phyloP scores from a whole-genome alignment of 2,888 invertebrate genomes.

The Watsonalla binaria region DNA sequence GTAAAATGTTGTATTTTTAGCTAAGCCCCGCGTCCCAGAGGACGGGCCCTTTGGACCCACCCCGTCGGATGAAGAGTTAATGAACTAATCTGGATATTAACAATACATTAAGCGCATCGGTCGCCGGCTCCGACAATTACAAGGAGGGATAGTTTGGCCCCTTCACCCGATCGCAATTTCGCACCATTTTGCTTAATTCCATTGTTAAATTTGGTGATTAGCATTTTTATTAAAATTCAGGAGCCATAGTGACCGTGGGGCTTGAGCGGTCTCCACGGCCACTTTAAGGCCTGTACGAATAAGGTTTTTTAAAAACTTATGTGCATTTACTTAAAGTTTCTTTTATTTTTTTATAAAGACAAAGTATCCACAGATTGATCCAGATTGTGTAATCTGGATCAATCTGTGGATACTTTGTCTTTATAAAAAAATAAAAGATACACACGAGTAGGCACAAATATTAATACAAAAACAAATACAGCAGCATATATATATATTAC shows the following conservation, averaged over 20 bases:
- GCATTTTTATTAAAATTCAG: slow-evolving; percentile 14
- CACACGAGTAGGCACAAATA: no score
- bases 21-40: slow-evolving; percentile 30
- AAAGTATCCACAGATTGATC: no score
- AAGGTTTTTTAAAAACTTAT: no score
- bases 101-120: slow-evolving; percentile 76
- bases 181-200: slow-evolving; percentile 13
- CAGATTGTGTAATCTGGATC: no score
- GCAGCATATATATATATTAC: no score
- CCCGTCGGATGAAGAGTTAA: slow-evolving; percentile 70
- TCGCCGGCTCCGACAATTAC: slow-evolving; percentile 43
- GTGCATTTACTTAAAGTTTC: no score
- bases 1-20: slow-evolving; percentile 56
- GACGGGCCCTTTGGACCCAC: slow-evolving; percentile 29
- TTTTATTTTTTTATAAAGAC: no score
- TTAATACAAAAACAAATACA: no score
- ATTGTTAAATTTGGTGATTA: slow-evolving; percentile 5
- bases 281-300: no score
- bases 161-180: slow-evolving; percentile 24
- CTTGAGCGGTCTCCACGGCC: no score
- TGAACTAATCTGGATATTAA: slow-evolving; percentile 78
- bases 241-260: not conserved
- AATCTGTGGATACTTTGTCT: no score
- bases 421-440: no score
- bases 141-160: slow-evolving; percentile 34